Conservation (phyloP, 2,888 invertebrate genomes). For the Caenorhabditis parvicauda region DNA sequence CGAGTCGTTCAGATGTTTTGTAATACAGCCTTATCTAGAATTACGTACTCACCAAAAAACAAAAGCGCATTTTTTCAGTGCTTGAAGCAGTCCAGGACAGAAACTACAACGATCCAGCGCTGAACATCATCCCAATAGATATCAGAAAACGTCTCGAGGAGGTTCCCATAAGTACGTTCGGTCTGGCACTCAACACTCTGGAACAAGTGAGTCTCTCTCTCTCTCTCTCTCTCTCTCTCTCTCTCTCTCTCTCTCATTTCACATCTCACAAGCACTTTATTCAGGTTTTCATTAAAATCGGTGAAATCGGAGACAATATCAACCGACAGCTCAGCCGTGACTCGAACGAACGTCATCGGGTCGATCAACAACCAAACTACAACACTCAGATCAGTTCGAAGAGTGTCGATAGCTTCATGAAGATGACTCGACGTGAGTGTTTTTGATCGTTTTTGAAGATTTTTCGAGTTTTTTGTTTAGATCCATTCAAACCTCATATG, state of each 20-base stretch:
- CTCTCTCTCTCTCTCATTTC: no score
- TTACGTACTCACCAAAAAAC: no score
- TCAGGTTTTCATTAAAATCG: conserved; percentile 14
- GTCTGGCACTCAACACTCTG: conserved; percentile 49
- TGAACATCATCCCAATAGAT: conserved; percentile 8
- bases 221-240: no score
- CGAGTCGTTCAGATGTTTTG: no score
- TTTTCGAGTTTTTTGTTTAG: not conserved
- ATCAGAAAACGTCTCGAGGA: conserved; percentile 12
- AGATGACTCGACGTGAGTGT: conserved; percentile 28
- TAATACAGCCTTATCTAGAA: no score
- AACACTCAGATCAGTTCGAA: conserved; percentile 25
- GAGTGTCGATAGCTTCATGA: conserved; percentile 20
- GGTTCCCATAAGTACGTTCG: conserved; percentile 33
- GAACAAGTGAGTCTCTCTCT: conserved; percentile 33
- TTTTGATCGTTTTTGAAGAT: not conserved
- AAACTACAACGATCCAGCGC: conserved; percentile 8
- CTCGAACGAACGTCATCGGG: not conserved
- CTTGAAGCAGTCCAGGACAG: conserved; percentile 18
- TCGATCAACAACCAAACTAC: conserved; percentile 13
- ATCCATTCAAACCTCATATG: no score
- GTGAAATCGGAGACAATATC: conserved; percentile 3
- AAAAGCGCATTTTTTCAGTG: conserved; percentile 5
- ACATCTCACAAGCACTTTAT: not conserved
- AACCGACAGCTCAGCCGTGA: no score